phyloP scores from a whole-genome alignment of 2,888 invertebrate species.

The Latheticus oryzae region DNA sequence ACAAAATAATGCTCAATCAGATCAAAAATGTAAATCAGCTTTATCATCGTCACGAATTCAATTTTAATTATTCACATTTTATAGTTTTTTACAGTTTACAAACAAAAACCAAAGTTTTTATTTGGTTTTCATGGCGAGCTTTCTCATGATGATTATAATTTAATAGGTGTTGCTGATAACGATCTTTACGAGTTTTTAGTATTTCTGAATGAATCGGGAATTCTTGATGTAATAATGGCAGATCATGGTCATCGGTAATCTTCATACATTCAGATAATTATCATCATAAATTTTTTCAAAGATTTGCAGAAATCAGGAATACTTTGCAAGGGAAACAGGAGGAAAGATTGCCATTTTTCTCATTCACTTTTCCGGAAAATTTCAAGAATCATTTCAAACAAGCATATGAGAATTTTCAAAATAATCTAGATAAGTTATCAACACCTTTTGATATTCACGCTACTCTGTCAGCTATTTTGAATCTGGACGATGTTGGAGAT shows the following conservation, averaged over 20 bases:
- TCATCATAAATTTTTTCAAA: conserved; percentile 1
- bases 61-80: conserved; percentile 45
- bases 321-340: conserved; percentile 93
- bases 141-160: conserved; percentile 87
- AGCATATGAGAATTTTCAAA: conserved; percentile 72
- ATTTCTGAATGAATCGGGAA: conserved; percentile 70
- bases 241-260: conserved; percentile 89
- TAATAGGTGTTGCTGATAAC: conserved; percentile 81
- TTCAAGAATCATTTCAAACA: conserved; percentile 73
- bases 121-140: conserved; percentile 92
- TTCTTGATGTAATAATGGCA: conserved; percentile 87
- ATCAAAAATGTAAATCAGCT: conserved; percentile 77
- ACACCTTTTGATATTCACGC: conserved; percentile 92
- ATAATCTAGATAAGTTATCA: conserved; percentile 77
- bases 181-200: conserved; percentile 77
- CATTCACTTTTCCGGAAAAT: conserved; percentile 79
- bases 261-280: conserved; percentile 7
- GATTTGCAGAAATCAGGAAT: conserved; percentile 84
- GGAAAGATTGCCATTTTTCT: conserved; percentile 89
- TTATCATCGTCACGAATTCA: conserved; percentile 44
- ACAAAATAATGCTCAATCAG: conserved; percentile 74
- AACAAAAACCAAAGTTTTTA: conserved; percentile 79
- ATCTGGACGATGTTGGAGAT: conserved; percentile 64
- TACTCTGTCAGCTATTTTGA: conserved; percentile 78
- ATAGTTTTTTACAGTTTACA: conserved; percentile 73